These are phyloP conservation scores for Sanderia malayensis DNA, from an alignment of 30 jellyfish, hydroid and myxozoan genomes.

Conservation along the genomic window DNA sequence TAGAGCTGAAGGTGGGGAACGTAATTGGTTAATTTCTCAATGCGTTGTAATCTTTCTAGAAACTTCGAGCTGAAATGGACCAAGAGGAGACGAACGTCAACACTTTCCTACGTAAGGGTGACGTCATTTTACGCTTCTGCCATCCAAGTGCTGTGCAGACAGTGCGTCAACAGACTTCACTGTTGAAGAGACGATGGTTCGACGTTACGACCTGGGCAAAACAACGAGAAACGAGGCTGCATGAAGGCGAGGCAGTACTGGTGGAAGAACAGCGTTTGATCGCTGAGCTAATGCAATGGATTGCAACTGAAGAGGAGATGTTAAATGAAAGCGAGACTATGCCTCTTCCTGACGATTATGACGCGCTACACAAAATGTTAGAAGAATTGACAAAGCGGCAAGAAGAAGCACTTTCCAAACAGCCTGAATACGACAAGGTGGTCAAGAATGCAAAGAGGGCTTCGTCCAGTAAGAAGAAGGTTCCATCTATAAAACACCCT, in stretches of 20 bases:
- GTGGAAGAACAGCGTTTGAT: conserved; percentile 72
- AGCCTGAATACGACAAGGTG: conserved; percentile 84
- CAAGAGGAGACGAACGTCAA: conserved; percentile 72
- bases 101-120: conserved; percentile 86
- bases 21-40: no score
- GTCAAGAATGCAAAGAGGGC: conserved; percentile 76
- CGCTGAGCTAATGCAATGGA: conserved; percentile 74
- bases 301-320: conserved; percentile 70
- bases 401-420: conserved; percentile 75
- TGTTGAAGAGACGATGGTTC: conserved; percentile 77
- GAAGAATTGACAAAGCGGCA: conserved; percentile 71
- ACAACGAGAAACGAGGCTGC: conserved; percentile 84
- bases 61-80: conserved; percentile 37
- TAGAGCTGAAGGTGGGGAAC: no score
- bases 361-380: conserved; percentile 50
- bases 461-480: conserved; percentile 52
- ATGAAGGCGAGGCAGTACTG: conserved; percentile 59
- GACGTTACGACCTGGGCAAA: conserved; percentile 96
- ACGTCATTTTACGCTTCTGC: conserved; percentile 91
- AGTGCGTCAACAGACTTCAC: conserved; percentile 81
- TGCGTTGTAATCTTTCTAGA: conserved; percentile 12
- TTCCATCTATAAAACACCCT: conserved; percentile 65
- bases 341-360: conserved; percentile 84
- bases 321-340: conserved; percentile 68
- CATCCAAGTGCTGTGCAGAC: conserved; percentile 92